Evolutionary conservation across 2,888 invertebrate genomes (phyloP).

Genomic region (Tipula confusa): DNA sequence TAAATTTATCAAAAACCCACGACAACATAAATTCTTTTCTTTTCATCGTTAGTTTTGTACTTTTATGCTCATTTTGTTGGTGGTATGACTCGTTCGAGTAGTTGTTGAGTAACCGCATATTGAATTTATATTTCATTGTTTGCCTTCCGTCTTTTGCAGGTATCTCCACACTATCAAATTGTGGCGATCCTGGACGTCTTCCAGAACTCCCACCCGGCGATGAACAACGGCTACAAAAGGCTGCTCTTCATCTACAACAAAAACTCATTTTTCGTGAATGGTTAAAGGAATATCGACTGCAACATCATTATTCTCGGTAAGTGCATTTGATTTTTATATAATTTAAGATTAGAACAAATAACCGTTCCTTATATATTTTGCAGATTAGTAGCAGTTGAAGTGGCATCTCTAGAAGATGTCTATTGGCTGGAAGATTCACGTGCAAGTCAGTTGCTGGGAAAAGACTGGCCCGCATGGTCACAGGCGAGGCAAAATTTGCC

Average conservation of each 20-base stretch:
- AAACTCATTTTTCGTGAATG: conserved; percentile 80
- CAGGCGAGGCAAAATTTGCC: conserved; percentile 76
- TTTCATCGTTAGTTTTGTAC: not conserved
- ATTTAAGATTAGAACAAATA: not conserved
- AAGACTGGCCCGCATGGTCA: conserved; percentile 75
- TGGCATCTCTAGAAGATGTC: conserved; percentile 81
- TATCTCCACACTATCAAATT: conserved; percentile 77
- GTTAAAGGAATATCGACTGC: conserved; percentile 69
- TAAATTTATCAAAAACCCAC: not conserved
- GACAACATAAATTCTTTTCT: not conserved
- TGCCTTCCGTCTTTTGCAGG: conserved; percentile 52
- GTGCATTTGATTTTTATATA: not conserved
- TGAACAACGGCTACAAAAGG: conserved; percentile 76
- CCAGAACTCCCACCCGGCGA: conserved; percentile 80
- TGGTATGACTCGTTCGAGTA: too few species aligned
- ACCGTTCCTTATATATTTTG: conserved; percentile 33
- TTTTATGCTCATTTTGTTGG: too few species aligned
- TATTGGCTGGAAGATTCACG: conserved; percentile 84
- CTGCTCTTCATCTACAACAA: conserved; percentile 76
- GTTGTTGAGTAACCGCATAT: not conserved
- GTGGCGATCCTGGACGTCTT: conserved; percentile 67
- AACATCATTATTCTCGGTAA: conserved; percentile 68
- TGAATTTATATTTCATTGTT: conserved; percentile 35
- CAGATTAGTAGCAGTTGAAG: conserved; percentile 73
- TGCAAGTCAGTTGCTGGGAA: conserved; percentile 70